phyloP scores from a whole-genome alignment of 1,140 invertebrate species.

The Drosophila watanabei region DNA sequence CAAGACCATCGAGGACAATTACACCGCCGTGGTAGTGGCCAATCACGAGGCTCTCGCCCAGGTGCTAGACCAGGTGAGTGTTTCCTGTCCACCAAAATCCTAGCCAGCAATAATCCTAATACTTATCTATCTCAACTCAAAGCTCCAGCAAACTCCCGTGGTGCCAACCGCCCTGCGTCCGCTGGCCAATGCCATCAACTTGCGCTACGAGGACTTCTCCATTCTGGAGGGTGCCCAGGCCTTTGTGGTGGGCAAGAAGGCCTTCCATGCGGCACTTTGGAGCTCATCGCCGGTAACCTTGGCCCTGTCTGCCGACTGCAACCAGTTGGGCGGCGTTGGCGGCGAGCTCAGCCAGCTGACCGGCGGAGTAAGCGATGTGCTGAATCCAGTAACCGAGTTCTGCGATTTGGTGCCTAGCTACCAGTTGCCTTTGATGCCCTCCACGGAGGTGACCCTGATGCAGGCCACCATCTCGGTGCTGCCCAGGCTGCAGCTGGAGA shows the following conservation, averaged over 20 bases:
- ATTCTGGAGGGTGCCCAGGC: slow-evolving; percentile 87
- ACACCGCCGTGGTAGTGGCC: slow-evolving; percentile 94
- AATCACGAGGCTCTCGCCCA: slow-evolving; percentile 95
- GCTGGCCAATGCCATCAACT: slow-evolving; percentile 90
- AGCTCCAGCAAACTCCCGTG: slow-evolving; percentile 90
- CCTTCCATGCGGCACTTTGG: slow-evolving; percentile 91
- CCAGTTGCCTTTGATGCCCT: slow-evolving; percentile 86
- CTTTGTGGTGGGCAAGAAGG: slow-evolving; percentile 89
- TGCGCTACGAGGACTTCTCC: slow-evolving; percentile 90
- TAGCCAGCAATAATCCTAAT: not conserved
- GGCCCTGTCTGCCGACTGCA: slow-evolving; percentile 89
- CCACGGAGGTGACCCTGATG: slow-evolving; percentile 86
- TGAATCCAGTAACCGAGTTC: slow-evolving; percentile 92
- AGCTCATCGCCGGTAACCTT: slow-evolving; percentile 89
- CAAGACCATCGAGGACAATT: slow-evolving; percentile 94
- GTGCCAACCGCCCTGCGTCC: slow-evolving; percentile 89
- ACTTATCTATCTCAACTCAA: slow-evolving; percentile 21
- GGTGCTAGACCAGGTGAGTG: slow-evolving; percentile 91
- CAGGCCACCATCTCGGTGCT: slow-evolving; percentile 92
- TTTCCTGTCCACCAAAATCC: fast-evolving
- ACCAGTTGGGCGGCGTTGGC: slow-evolving; percentile 86
- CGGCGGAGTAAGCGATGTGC: slow-evolving; percentile 82
- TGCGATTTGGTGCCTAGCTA: slow-evolving; percentile 90
- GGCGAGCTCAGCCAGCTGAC: slow-evolving; percentile 86
- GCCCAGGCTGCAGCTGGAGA: slow-evolving; percentile 89